Evolutionary conservation across 2,888 invertebrate genomes (phyloP), one percentile per base, ranked within the genome.

Genomic region (Amphimallon solstitiale): DNA sequence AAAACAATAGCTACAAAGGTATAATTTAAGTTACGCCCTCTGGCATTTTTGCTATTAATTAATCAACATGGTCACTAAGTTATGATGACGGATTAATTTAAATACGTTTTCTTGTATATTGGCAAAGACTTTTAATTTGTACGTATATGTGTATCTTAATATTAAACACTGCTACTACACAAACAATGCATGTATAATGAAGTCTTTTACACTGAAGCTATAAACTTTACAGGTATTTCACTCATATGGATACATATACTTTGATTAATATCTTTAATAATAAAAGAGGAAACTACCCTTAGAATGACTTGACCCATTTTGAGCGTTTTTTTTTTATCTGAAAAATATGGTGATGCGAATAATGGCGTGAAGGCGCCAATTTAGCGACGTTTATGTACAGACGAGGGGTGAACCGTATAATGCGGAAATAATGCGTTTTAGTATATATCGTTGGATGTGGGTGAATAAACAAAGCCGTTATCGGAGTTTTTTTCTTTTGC

Each of bases 351-450:
- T 59, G 43, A 43, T 59, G 56, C 43, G 56, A 59, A 45, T 59
- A 59, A 59, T 59, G 56, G 43, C 29, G n/a, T 10, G 40, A 43
- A 59, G 56, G 56, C 56, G 56, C 43, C 56, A 43, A 59, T 59
- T 59, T 59, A 59, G 56, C 43, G 29, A 59, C 56, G 56, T 59
- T 59, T 59, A 59, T 59, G 43, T 59, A 43, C 56, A 7, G 34
- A 15, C 56, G 56, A 59, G 34, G 43, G 56, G 56, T 43, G 56
- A 59, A 29, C 43, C 29, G 56, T 59, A 59, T 59, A 59, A 59
- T 59, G 56, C 43, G 56, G 43, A 59, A 59, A 59, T 59, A 59
- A 59, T 59, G 29, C 56, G 56, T 59, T 59, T 59, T 59, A 59
- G 56, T 59, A 59, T 29, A 59, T 59, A 43, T 59, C 34, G 56